Percentiles rank a stretch among this genome's conserved stretches.
Evolutionary conservation across 1,140 invertebrate genomes (phyloP).

Genomic region (Penaeus japonicus): DNA sequence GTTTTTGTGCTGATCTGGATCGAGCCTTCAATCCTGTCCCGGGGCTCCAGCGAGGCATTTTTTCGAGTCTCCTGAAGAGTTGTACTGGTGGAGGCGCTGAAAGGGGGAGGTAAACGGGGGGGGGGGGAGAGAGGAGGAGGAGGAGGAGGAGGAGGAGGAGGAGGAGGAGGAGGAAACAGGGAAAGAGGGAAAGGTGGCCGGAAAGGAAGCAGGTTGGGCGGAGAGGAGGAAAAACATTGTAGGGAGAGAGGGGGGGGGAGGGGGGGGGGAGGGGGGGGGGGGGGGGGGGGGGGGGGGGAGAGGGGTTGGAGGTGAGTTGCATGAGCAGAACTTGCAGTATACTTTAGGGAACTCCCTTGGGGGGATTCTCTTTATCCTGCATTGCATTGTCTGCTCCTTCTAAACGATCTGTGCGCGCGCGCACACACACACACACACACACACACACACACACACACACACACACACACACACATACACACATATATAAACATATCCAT

Average conservation of each 20-base stretch:
- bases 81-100: too few relatives aligned
- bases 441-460: background rate
- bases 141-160: background rate
- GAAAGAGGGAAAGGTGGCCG: background rate
- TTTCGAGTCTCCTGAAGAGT: too few relatives aligned
- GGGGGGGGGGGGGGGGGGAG: background rate
- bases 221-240: background rate
- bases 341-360: background rate
- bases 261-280: background rate
- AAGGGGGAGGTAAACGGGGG: background rate
- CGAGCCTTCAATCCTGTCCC: conserved; percentile 14
- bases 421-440: background rate
- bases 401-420: background rate
- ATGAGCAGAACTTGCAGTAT: background rate
- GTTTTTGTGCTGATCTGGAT: conserved; percentile 24
- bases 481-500: background rate
- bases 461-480: background rate
- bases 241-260: background rate
- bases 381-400: background rate
- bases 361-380: background rate
- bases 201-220: background rate
- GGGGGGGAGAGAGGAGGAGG: background rate
- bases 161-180: background rate
- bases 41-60: background rate
- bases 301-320: background rate